Base-by-base conservation (phyloP, 2,888 invertebrate genomes). In the Drosophila lutescens region DNA sequence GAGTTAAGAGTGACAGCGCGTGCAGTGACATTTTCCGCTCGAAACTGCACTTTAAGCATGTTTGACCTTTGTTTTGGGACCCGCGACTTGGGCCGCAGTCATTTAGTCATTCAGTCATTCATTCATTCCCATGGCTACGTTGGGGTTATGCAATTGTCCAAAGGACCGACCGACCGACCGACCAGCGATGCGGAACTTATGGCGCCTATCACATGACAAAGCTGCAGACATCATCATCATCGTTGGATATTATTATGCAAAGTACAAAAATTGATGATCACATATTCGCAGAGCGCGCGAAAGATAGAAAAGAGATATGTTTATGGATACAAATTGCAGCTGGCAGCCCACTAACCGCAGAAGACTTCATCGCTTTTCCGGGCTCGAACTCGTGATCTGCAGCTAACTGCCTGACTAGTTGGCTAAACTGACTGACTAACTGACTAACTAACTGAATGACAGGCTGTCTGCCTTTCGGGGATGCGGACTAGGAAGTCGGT, bases 361-460 rank as follows among this genome's bases (percentile, higher is more conserved):
- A 87, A 87, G 83, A 70, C 83, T 86, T 80, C 75, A 86, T 80
- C 84, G 66, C 34, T 59, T 68, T 68, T 86, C 81, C 85, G 87
- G 71, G 65, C 81, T 82, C 87, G 81, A 69, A 65, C 81, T 86
- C 87, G 82, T 84, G 75, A 86, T 74, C 84, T 38, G 40, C 13
- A 55, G 50, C 77, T 51, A 41, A 66, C 68, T 75, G 32, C 50
- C 65, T 74, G 23, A 65, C 69, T 70, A 15, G 61, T 60, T 72
- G 53, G 6, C 32, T 5, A 2, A 30, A 47, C 26, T 62, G 36
- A 12, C 44, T 68, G 36, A 30, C 73, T 55, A 4, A 15, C 38
- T 68, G 68, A 53, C 73, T 55, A 3, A 15, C 38, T 68, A 67
- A 53, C 58, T 46, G 20, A 30, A 53, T 68, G 57, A 70, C 73